Base-by-base conservation (phyloP, 2,797 vertebrate genomes). In the Thaleichthys pacificus region DNA sequence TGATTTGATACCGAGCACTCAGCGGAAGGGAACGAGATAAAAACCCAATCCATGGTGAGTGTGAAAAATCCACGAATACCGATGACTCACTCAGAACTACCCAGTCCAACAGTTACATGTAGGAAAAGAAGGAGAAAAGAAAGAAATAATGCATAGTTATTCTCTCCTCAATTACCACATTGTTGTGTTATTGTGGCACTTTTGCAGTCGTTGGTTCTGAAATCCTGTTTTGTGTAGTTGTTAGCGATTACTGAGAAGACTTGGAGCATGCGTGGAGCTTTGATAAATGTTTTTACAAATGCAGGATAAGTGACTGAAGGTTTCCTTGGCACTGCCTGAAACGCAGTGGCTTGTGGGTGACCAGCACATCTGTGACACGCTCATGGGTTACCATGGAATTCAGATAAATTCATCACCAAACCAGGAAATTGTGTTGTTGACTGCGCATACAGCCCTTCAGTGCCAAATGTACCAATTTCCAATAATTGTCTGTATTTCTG, bases 311-410 rank as follows among this genome's bases (percentile, higher is more conserved):
- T 42, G 38, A 42, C 0, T 11, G 9, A 30, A 30, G 1, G 42
- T 47, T 47, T 47, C 11, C 42, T 14, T 47, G 42, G 42, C 35
- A 47, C 42, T 12, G 42, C 9, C 42, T 47, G 42, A 56, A 8
- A n/a, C 19, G n/a, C 51, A 56, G 51, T 56, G 51, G 51, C 17
- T n/a, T 1, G 51, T 3, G 42, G 12, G 12, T 51, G 49, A 14
- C 11, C 51, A 83, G 77, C 86, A 89, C 87, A 92, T 91, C 89
- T 74, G 89, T 66, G 79, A 82, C 71, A 77, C 71, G 77, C 81
- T 84, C 82, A 82, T 83, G 82, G 80, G 85, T 80, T 78, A 88
- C 74, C 72, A 62, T 24, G 72, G 77, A 35, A 35, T 35, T 35
- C 32, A 35, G 75, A 77, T 82, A 86, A 80, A 88, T 84, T 84